Conservation (phyloP, 2,113 vertebrate genomes). For the Carlito syrichta region DNA sequence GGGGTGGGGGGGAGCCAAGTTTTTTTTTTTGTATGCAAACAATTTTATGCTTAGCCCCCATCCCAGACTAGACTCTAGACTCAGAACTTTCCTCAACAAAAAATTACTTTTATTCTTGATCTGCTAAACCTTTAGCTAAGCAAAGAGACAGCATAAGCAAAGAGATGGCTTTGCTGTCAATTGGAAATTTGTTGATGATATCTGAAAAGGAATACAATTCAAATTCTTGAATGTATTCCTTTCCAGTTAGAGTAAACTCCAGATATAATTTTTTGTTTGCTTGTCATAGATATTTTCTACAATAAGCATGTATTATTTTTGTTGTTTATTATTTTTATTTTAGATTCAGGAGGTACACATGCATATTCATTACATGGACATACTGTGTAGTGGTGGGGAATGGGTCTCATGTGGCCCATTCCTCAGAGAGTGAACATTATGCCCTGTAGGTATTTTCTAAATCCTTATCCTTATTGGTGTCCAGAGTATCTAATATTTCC, state of each 20-base stretch:
- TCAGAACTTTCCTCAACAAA: not conserved
- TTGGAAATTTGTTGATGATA: not conserved
- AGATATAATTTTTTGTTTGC: not conserved
- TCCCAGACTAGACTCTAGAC: not conserved
- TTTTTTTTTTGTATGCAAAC: not conserved
- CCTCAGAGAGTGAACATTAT: too few relatives aligned
- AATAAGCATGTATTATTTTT: not conserved
- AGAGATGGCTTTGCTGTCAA: not conserved
- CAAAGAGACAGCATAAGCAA: not conserved
- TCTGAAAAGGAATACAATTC: not conserved
- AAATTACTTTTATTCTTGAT: not conserved
- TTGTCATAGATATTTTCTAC: not conserved
- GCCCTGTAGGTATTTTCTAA: too few relatives aligned
- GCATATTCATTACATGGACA: too few relatives aligned
- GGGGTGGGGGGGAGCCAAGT: not conserved
- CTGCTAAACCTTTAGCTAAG: not conserved
- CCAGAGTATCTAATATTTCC: too few relatives aligned
- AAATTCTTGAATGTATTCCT: not conserved
- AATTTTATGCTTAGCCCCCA: not conserved
- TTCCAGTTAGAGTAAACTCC: not conserved
- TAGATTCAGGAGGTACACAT: too few relatives aligned
- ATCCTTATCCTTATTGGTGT: too few relatives aligned
- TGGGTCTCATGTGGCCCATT: too few relatives aligned
- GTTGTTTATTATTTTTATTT: too few relatives aligned
- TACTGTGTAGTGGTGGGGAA: too few relatives aligned